Evolutionary conservation across 2,797 vertebrate species (phyloP).

Genomic region (Gadopsis bispinosus): DNA sequence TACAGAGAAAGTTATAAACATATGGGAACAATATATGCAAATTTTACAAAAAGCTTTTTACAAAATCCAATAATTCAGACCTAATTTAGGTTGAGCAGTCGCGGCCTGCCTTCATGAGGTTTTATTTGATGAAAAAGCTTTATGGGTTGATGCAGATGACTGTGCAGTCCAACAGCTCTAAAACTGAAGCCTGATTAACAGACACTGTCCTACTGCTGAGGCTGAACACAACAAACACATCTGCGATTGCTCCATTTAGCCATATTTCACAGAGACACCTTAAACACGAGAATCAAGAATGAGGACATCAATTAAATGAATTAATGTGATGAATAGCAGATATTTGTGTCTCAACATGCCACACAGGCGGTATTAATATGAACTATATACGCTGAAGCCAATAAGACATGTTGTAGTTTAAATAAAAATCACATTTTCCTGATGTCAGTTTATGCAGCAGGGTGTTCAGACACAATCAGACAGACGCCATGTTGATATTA

Average conservation of each 20-base stretch:
- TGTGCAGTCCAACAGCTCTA: constrained; percentile 6
- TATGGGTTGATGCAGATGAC: neutral
- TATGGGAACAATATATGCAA: neutral
- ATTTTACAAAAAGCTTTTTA: neutral
- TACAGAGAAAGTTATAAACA: constrained; percentile 7
- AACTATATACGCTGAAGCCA: neutral
- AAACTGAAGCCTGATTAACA: constrained; percentile 15
- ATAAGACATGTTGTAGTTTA: neutral
- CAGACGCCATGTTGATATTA: neutral
- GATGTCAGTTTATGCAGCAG: neutral
- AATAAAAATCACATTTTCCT: neutral
- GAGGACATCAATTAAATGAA: neutral
- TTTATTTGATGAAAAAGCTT: neutral
- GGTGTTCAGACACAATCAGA: neutral
- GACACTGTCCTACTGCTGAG: neutral
- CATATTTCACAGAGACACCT: neutral
- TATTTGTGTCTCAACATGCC: constrained; percentile 3
- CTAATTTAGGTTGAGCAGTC: neutral
- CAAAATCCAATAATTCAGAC: neutral
- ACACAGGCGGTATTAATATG: neutral
- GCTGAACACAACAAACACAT: constrained; percentile 5
- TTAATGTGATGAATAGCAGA: neutral
- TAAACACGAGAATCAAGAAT: neutral
- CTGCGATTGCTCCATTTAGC: neutral
- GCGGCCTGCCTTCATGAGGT: neutral